These are phyloP conservation scores for Melanotaenia trifasciata DNA, from an alignment of 2,797 vertebrate genomes.

Conservation along the genomic window DNA sequence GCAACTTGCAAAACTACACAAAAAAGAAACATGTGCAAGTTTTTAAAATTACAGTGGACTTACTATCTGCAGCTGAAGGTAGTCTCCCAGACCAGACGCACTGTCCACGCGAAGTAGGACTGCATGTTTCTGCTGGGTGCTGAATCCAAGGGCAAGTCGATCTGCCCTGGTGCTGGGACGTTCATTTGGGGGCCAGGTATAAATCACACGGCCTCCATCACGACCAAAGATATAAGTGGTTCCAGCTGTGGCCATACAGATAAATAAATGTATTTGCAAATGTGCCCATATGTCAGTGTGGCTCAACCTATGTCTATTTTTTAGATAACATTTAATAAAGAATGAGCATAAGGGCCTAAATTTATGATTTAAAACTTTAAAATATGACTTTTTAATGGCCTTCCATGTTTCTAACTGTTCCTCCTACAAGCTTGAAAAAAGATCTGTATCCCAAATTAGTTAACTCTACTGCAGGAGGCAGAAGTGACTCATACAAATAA, in stretches of 20 bases:
- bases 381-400: slow-evolving; percentile 48
- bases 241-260: slow-evolving; percentile 86
- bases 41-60: slow-evolving; percentile 72
- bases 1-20: not conserved
- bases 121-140: slow-evolving; percentile 96
- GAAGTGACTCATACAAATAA: slow-evolving; percentile 56
- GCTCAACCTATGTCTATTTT: slow-evolving; percentile 1
- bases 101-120: slow-evolving; percentile 97
- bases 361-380: slow-evolving; percentile 27
- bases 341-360: slow-evolving; percentile 26
- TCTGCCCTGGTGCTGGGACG: slow-evolving; percentile 97
- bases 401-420: slow-evolving; percentile 19
- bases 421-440: slow-evolving; percentile 23
- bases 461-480: slow-evolving; percentile 37
- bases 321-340: slow-evolving; percentile 29
- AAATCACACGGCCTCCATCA: slow-evolving; percentile 95
- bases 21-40: too few species aligned
- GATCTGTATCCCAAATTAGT: slow-evolving; percentile 35
- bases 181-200: slow-evolving; percentile 99
- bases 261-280: slow-evolving; percentile 11
- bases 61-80: slow-evolving; percentile 98
- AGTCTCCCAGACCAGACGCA: slow-evolving; percentile 95
- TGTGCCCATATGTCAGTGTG: slow-evolving; percentile 13
- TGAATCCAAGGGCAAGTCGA: slow-evolving; percentile 97
- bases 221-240: slow-evolving; percentile 99